Percentiles rank a stretch among this genome's conserved stretches.
phyloP scores from a whole-genome alignment of 2,113 vertebrate genomes.

The Psittacula cyanocephala region DNA sequence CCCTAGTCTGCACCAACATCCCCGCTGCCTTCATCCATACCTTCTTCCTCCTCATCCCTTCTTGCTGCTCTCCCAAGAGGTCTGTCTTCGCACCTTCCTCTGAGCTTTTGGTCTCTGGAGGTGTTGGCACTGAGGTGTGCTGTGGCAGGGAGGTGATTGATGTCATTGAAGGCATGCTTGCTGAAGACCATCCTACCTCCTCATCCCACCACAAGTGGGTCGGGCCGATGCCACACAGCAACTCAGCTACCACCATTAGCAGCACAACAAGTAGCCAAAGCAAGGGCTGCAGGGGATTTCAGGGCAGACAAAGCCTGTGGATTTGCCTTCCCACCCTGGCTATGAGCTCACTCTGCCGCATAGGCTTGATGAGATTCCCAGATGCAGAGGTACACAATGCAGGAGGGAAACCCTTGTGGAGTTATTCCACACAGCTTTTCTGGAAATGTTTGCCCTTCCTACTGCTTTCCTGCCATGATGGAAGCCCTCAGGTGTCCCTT shows the following conservation, averaged over 20 bases:
- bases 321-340: slow-evolving; percentile 15
- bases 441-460: slow-evolving; percentile 31
- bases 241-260: background rate
- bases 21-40: background rate
- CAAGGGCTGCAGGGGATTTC: background rate
- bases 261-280: background rate
- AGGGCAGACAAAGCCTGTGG: background rate
- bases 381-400: slow-evolving; percentile 51
- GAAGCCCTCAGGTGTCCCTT: slow-evolving; percentile 58
- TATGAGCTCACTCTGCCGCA: slow-evolving; percentile 21
- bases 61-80: background rate
- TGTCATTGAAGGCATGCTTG: background rate
- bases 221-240: fast-evolving
- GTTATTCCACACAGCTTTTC: background rate
- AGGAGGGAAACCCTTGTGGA: slow-evolving; percentile 57
- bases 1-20: fast-evolving
- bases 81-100: background rate
- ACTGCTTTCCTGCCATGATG: slow-evolving; percentile 4
- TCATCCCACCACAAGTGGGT: fast-evolving
- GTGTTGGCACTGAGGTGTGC: background rate
- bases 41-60: background rate
- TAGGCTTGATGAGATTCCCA: slow-evolving; percentile 66
- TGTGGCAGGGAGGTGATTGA: background rate
- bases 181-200: background rate
- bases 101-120: background rate